Conservation (phyloP, 2,797 vertebrate genomes). For the Phrynocephalus vlangalii region DNA sequence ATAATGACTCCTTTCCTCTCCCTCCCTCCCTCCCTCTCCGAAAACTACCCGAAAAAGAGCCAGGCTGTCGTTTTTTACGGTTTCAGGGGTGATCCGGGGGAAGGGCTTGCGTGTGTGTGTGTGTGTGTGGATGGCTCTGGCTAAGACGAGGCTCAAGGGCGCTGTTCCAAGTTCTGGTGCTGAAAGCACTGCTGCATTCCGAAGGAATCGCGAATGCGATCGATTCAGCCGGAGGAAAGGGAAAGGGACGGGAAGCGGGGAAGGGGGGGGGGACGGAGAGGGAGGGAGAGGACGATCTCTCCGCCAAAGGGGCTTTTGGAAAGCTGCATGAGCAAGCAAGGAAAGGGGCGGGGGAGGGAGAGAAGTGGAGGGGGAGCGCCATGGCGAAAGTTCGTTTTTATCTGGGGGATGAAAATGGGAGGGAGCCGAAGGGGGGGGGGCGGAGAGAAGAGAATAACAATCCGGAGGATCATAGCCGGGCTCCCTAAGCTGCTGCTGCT, state of each 20-base stretch:
- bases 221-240: conserved; percentile 54
- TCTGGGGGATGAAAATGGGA: rapidly evolving
- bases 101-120: too few relatives aligned
- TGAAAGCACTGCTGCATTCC: conserved; percentile 80
- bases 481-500: conserved; percentile 10
- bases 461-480: not conserved
- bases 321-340: conserved; percentile 10
- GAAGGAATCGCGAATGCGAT: conserved; percentile 68
- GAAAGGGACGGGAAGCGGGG: not conserved
- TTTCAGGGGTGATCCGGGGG: not conserved
- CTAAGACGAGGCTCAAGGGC: conserved; percentile 44
- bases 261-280: not conserved
- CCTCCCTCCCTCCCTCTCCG: not conserved
- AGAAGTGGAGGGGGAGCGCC: not conserved
- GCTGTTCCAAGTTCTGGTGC: conserved; percentile 78
- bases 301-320: conserved; percentile 39
- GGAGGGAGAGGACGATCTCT: conserved; percentile 10
- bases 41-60: not conserved
- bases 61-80: too few relatives aligned
- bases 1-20: not conserved
- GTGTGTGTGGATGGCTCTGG: too few relatives aligned
- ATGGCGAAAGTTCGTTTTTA: conserved; percentile 33
- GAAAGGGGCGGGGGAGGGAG: not conserved
- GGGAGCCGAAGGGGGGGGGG: not conserved
- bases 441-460: not conserved